phyloP scores from a whole-genome alignment of 2,797 vertebrate genomes.

The Ispidina picta region DNA sequence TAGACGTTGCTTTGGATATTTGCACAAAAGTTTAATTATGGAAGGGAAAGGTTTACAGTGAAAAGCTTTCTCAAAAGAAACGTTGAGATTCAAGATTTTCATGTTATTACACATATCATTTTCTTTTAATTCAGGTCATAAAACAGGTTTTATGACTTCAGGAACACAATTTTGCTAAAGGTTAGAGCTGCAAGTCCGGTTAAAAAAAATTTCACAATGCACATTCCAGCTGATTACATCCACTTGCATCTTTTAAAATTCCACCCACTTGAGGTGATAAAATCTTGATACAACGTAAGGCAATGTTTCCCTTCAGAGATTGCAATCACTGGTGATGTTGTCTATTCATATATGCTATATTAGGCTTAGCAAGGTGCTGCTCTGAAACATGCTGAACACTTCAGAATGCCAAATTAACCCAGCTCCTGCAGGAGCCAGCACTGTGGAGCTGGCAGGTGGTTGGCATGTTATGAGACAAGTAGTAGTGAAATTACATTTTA shows the following conservation, averaged over 20 bases:
- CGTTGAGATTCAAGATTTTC: background rate
- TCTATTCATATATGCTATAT: background rate
- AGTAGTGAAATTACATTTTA: background rate
- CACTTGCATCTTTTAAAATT: constrained; percentile 18
- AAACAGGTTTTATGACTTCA: background rate
- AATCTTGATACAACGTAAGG: background rate
- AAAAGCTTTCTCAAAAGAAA: background rate
- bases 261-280: background rate
- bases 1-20: background rate
- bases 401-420: background rate
- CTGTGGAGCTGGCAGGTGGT: background rate
- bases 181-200: background rate
- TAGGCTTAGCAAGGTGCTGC: background rate
- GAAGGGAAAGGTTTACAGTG: background rate
- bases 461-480: background rate
- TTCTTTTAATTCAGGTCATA: background rate
- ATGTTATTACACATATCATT: background rate
- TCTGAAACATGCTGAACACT: background rate
- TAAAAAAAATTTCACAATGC: background rate
- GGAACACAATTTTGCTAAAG: background rate
- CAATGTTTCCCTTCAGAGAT: constrained; percentile 1
- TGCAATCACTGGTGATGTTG: constrained; percentile 2
- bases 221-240: constrained; percentile 21
- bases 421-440: background rate
- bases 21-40: background rate